Percentiles rank a stretch among this genome's conserved stretches.
These are phyloP conservation scores for Dasypogon diadema DNA, from an alignment of 2,888 invertebrate species.

Conservation along the genomic window DNA sequence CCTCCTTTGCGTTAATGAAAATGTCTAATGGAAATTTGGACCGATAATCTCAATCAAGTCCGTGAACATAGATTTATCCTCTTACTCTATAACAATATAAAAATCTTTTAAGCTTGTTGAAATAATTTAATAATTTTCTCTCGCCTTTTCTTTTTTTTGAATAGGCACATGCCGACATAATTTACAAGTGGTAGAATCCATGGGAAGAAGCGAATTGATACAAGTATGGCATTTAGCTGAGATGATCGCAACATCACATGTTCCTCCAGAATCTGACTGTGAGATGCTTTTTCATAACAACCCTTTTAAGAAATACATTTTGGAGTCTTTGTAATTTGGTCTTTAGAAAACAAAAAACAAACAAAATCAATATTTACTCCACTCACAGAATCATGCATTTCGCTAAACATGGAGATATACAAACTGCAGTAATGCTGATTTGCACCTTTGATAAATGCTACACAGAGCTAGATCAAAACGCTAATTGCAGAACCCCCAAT, in stretches of 20 bases:
- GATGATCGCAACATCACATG: constrained; percentile 73
- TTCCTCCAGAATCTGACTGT: constrained; percentile 68
- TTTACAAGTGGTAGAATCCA: constrained; percentile 79
- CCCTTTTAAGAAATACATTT: constrained; percentile 87
- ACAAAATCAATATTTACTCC: constrained; percentile 55
- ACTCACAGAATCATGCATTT: constrained; percentile 85
- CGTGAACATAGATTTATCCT: too few species aligned
- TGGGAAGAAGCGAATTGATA: constrained; percentile 83
- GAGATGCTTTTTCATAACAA: constrained; percentile 81
- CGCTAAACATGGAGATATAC: constrained; percentile 84
- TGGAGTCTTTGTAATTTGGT: constrained; percentile 84
- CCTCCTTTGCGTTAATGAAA: too few species aligned
- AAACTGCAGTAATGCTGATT: constrained; percentile 93
- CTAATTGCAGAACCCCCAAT: constrained; percentile 71
- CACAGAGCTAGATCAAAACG: constrained; percentile 61
- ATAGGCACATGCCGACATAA: constrained; percentile 84
- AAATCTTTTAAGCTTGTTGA: too few species aligned
- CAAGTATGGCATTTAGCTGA: constrained; percentile 91
- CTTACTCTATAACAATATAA: background rate
- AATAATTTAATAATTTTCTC: too few species aligned
- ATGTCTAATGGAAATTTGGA: too few species aligned
- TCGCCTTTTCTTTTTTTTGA: too few species aligned
- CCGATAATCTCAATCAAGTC: too few species aligned
- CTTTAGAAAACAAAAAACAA: background rate
- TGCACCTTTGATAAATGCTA: constrained; percentile 85